Conservation (phyloP, 2,888 invertebrate genomes). For the Scelioninae gen. 2 region DNA sequence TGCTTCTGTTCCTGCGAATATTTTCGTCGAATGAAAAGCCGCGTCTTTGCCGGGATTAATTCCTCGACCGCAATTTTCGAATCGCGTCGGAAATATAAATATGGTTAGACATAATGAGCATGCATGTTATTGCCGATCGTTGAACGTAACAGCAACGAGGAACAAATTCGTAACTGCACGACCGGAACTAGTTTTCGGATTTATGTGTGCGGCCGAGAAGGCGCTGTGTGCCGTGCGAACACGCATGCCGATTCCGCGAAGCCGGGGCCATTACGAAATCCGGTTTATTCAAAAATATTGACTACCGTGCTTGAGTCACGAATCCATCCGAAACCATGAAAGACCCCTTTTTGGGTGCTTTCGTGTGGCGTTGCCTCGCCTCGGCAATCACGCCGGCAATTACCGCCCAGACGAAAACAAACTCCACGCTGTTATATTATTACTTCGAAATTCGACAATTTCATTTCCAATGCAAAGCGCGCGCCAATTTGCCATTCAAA, state of each 20-base stretch:
- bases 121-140: conserved; percentile 38
- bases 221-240: conserved; percentile 40
- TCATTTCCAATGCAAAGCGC: conserved; percentile 47
- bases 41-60: too few relatives aligned
- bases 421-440: conserved; percentile 34
- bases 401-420: conserved; percentile 54
- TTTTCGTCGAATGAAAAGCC: too few relatives aligned
- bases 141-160: conserved; percentile 32
- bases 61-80: conserved; percentile 3
- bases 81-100: conserved; percentile 30
- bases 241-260: conserved; percentile 54
- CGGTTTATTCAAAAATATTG: conserved; percentile 60
- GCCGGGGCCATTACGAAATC: conserved; percentile 52
- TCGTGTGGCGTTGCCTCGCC: conserved; percentile 33
- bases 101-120: conserved; percentile 36
- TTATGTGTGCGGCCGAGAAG: conserved; percentile 45
- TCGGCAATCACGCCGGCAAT: conserved; percentile 46
- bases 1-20: too few relatives aligned
- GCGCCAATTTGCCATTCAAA: conserved; percentile 54
- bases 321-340: conserved; percentile 40
- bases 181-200: conserved; percentile 56
- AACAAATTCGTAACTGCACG: conserved; percentile 51
- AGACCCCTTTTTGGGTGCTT: conserved; percentile 37
- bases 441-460: conserved; percentile 42
- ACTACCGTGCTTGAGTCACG: conserved; percentile 58